A percentile compares a stretch with the other conserved stretches of the same genome.
Conservation (phyloP, 2,888 invertebrate genomes). For the Lasioglossum figueresi region DNA sequence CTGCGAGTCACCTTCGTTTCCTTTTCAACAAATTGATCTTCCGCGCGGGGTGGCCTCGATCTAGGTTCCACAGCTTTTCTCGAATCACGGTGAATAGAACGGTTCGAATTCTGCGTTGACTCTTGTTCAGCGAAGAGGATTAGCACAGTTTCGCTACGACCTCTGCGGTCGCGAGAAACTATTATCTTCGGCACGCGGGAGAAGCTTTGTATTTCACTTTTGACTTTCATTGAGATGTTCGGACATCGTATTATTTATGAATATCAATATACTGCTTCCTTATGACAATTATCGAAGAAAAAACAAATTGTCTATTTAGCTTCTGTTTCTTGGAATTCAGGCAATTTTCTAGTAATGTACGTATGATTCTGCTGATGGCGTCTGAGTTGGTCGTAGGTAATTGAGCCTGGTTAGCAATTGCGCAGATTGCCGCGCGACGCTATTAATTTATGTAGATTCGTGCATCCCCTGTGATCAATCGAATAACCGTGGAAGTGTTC, state of each 20-base stretch:
- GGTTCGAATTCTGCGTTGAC: background rate
- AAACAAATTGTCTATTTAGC: too few relatives aligned
- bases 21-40: background rate
- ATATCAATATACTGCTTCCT: too few relatives aligned
- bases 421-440: background rate
- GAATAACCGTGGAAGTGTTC: constrained; percentile 26
- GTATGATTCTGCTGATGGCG: background rate
- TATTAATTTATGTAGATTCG: background rate
- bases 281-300: too few relatives aligned
- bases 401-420: background rate
- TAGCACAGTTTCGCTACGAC: background rate
- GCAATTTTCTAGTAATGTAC: too few relatives aligned
- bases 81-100: background rate
- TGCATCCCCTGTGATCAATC: background rate
- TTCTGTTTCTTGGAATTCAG: too few relatives aligned
- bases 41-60: background rate
- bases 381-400: background rate
- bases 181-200: too few relatives aligned
- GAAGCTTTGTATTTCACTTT: too few relatives aligned
- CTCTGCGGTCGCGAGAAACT: background rate
- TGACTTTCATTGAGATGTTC: too few relatives aligned
- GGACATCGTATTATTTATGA: too few relatives aligned
- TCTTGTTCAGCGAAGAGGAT: background rate
- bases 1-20: background rate
- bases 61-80: background rate